Percentiles rank a stretch among this genome's conserved stretches.
Evolutionary conservation across 2,797 vertebrate species (phyloP).

Genomic region (Anniella stebbinsi): DNA sequence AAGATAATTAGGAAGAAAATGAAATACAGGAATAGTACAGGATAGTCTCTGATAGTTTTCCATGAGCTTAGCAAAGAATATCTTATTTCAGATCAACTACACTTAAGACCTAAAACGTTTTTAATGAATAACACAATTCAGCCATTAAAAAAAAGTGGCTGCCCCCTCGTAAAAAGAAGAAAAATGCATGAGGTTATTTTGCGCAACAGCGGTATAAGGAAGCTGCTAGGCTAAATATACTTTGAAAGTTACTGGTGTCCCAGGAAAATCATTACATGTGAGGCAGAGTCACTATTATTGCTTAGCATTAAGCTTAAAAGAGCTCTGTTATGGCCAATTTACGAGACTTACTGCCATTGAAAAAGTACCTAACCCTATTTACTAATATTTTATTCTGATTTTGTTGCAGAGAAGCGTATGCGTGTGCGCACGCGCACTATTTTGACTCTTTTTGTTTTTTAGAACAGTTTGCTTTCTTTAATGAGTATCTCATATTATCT

Average conservation of each 20-base stretch:
- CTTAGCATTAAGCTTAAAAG: not conserved
- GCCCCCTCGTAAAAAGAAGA: slow-evolving; percentile 57
- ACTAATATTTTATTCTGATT: not conserved
- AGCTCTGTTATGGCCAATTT: not conserved
- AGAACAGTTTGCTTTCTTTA: not conserved
- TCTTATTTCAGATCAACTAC: slow-evolving; percentile 55
- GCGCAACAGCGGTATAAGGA: not conserved
- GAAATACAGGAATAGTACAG: not conserved
- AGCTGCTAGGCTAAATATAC: not conserved
- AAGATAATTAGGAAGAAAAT: not conserved
- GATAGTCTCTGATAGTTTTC: not conserved
- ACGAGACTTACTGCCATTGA: not conserved
- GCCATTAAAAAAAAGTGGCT: slow-evolving; percentile 39
- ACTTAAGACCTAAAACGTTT: slow-evolving; percentile 48
- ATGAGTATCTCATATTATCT: not conserved
- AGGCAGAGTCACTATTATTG: not conserved
- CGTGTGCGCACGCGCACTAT: no score
- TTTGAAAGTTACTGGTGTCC: not conserved
- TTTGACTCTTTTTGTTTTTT: not conserved
- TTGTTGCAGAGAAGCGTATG: not conserved
- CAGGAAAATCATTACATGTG: not conserved
- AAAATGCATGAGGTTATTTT: not conserved
- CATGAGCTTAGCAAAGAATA: not conserved
- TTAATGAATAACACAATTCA: slow-evolving; percentile 45
- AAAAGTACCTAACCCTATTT: not conserved